Evolutionary conservation across 2,113 vertebrate species (phyloP).

Genomic region (Aythya baeri): DNA sequence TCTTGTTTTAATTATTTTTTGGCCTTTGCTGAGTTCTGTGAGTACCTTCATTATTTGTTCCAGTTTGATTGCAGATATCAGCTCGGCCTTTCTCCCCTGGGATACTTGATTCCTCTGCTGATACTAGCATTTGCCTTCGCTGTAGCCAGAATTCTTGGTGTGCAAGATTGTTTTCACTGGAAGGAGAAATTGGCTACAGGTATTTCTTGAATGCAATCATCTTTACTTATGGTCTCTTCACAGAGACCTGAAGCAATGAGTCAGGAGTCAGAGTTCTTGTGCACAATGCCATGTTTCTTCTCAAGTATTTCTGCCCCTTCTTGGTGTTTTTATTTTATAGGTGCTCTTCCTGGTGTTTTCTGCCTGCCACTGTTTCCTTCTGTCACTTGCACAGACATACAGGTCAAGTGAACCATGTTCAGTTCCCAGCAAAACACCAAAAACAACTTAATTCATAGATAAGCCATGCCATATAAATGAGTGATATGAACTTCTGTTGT

Average conservation of each 20-base stretch:
- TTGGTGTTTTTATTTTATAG: background rate
- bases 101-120: background rate
- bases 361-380: background rate
- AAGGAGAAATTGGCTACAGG: background rate
- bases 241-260: background rate
- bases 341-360: background rate
- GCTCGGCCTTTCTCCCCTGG: background rate
- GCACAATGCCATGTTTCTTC: background rate
- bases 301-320: background rate
- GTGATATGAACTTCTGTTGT: background rate
- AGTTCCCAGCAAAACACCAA: background rate
- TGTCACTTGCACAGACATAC: background rate
- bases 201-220: background rate
- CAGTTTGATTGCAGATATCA: slow-evolving; percentile 45
- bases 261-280: background rate
- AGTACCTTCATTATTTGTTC: slow-evolving; percentile 42
- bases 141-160: background rate
- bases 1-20: slow-evolving; percentile 65
- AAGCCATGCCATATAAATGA: background rate
- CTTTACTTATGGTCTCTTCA: background rate
- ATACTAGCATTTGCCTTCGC: background rate
- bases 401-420: background rate
- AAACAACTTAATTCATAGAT: background rate
- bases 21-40: slow-evolving; percentile 17
- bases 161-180: background rate